phyloP scores from a whole-genome alignment of 2,888 invertebrate genomes.

The Xestia c-nigrum region DNA sequence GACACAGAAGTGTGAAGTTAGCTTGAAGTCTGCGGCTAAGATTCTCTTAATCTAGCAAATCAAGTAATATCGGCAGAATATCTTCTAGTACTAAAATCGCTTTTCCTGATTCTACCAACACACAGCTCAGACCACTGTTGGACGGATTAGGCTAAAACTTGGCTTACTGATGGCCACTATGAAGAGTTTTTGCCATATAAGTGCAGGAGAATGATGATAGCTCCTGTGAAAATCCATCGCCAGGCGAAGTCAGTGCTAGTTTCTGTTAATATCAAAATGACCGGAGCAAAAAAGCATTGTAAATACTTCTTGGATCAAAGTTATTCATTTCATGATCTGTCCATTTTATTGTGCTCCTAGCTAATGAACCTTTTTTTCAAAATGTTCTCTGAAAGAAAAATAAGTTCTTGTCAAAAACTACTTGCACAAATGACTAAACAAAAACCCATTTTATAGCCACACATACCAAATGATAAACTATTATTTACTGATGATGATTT shows the following conservation, averaged over 20 bases:
- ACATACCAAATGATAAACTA: not conserved
- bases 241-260: not conserved
- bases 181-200: too few relatives aligned
- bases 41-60: not conserved
- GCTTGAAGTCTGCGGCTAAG: constrained; percentile 9
- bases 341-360: not conserved
- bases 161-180: not conserved
- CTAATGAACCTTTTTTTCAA: not conserved
- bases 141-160: not conserved
- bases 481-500: not conserved
- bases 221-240: not conserved
- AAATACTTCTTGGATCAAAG: not conserved
- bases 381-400: not conserved
- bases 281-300: not conserved
- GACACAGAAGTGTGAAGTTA: constrained; percentile 23
- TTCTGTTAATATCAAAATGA: not conserved
- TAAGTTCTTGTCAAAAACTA: not conserved
- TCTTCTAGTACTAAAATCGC: not conserved
- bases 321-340: not conserved
- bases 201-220: too few relatives aligned
- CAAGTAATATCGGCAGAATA: not conserved
- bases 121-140: not conserved
- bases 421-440: not conserved
- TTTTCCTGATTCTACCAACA: not conserved
- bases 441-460: not conserved